Evolutionary conservation across 2,888 invertebrate genomes (phyloP), one percentile per base, ranked within the genome.

Genomic region (Notodonta ziczac): DNA sequence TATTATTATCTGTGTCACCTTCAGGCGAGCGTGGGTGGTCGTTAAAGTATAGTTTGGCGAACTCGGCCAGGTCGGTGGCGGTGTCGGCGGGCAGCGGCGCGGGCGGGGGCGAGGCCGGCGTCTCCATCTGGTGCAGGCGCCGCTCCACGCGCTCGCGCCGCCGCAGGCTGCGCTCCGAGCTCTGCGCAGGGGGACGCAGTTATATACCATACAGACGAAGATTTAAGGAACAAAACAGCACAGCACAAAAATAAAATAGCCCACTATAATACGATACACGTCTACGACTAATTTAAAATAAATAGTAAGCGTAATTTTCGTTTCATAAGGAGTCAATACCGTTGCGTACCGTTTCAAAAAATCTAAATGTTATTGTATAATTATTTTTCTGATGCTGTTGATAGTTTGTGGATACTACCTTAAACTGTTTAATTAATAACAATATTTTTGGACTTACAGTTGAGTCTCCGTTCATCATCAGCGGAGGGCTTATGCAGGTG

Each of bases 11-110:
- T 35, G 4, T 35, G 14, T 63, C 81, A 95, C 97, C 97, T 93
- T 98, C 98, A 1, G 97, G 97, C 13, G 97, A 96, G 54, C 97
- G 93, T 70, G 97, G 97, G 78, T 98, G 98, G 59, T 96, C 96
- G 85, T 98, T 99, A 90, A 98, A 99, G 89, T 97, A 97, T 67
- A 97, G 96, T 81, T 98, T 97, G n/a, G 98, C 99, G 89, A 98
- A 99, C 82, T 98, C 98, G 0, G 97, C 94, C 84, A 99, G 96
- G 82, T 98, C 98, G 82, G 96, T 97, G 76, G 96, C 94, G 7
- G 94, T 87, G 72, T 96, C 96, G 57, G 95, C 95, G 24, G 94
- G 89, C 13, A 94, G 94, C 52, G 87, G 82, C 89, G 72, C 94
- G 67, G 80, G 87, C 48, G 80, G 87, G 35, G 64, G 78, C 8